Conservation (phyloP, 37 sponge, comb jelly and placozoan species). For the Eunapius fragilis region DNA sequence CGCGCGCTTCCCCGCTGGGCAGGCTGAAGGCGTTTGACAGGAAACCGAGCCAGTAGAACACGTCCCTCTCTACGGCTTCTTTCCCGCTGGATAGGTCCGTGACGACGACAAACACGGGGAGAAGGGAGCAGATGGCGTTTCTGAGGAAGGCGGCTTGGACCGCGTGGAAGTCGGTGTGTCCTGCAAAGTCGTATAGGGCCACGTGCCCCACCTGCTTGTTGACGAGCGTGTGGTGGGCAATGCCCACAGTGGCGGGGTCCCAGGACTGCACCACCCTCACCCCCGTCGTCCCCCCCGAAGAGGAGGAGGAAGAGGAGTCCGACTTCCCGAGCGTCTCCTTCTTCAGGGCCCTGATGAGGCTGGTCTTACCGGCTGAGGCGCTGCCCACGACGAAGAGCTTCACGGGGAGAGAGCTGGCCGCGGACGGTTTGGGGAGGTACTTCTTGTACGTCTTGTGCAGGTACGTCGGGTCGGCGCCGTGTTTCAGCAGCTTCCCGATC, state of each 20-base stretch:
- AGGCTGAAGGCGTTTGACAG: not conserved
- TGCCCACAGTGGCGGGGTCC: constrained; percentile 9
- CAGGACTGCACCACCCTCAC: not conserved
- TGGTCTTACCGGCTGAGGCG: constrained; percentile 16
- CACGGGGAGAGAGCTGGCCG: not conserved
- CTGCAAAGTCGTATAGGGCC: constrained; percentile 35
- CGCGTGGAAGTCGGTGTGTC: constrained; percentile 20
- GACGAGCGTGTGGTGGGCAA: constrained; percentile 6
- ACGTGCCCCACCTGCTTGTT: constrained; percentile 30
- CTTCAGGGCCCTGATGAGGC: constrained; percentile 26
- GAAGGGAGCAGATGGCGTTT: not conserved
- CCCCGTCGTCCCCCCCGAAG: not conserved
- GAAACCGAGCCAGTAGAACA: constrained; percentile 13
- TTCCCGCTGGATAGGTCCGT: constrained; percentile 11
- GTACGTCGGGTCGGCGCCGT: constrained; percentile 13
- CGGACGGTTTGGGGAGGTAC: constrained; percentile 10
- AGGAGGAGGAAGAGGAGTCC: not conserved
- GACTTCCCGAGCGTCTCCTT: not conserved
- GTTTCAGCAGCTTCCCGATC: not conserved
- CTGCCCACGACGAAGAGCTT: constrained; percentile 31
- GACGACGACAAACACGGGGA: constrained; percentile 18
- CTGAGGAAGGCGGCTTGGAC: constrained; percentile 37
- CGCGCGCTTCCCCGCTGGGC: not conserved
- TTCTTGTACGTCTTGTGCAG: constrained; percentile 24
- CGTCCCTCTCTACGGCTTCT: not conserved